Evolutionary conservation across 2,888 invertebrate genomes (phyloP).

Genomic region (Incurvaria masculella): DNA sequence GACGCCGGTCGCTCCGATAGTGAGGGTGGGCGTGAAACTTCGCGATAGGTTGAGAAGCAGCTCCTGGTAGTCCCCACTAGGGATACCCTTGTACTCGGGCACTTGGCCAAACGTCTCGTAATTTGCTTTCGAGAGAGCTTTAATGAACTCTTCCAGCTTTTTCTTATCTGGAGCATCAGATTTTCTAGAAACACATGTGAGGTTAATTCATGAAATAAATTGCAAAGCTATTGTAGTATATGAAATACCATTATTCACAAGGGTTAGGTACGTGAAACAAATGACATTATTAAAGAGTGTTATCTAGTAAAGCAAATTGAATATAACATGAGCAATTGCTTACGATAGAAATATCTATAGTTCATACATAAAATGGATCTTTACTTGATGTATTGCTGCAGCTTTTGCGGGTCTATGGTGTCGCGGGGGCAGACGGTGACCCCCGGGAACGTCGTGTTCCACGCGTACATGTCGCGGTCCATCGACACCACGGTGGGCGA

Average conservation of each 20-base stretch:
- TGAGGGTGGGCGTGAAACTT: constrained; percentile 45
- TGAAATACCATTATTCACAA: too few species aligned
- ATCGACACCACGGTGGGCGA: constrained; percentile 72
- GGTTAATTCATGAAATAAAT: too few species aligned
- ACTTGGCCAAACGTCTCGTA: constrained; percentile 59
- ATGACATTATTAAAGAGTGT: too few species aligned
- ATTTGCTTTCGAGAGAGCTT: constrained; percentile 53
- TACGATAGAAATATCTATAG: too few species aligned
- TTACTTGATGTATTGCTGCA: constrained; percentile 54
- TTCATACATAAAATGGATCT: too few species aligned
- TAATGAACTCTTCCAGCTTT: constrained; percentile 53
- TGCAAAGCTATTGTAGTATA: too few species aligned
- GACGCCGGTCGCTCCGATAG: constrained; percentile 54
- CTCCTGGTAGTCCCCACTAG: constrained; percentile 55
- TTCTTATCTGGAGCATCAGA: constrained; percentile 44
- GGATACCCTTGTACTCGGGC: constrained; percentile 52
- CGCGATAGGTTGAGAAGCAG: constrained; percentile 51
- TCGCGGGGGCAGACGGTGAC: constrained; percentile 63
- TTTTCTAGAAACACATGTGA: constrained; percentile 26
- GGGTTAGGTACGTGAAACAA: too few species aligned
- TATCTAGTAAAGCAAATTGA: too few species aligned
- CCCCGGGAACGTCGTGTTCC: constrained; percentile 69
- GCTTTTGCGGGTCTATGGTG: constrained; percentile 52
- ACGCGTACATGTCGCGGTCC: constrained; percentile 68
- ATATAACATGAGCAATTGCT: too few species aligned